Evolutionary conservation across 2,797 vertebrate species (phyloP), one percentile per base, ranked within the genome.

Genomic region (Nothura maculosa): DNA sequence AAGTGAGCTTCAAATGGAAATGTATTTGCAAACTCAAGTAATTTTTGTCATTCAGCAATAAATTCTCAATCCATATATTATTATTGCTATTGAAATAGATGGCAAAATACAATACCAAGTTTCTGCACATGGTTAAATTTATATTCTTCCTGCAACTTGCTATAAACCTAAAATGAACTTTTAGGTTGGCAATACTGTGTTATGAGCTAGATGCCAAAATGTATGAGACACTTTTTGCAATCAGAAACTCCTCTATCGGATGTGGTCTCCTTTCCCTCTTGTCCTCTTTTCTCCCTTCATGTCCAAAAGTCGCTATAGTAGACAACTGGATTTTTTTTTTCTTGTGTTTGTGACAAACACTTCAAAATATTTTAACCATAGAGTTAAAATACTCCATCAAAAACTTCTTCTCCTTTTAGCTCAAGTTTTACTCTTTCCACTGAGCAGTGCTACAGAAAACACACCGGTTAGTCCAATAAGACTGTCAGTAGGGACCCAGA

Each of bases 141-240:
- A 93, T 93, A 94, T 94, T 96, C 78, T 96, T 95, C 85, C 86
- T 96, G 94, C 92, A 96, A 94, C 81, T 95, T 87, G 85, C 62
- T 89, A 76, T 93, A 96, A 96, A 96, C 94, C 89, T 95, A 85
- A 92, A 68, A 87, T 97, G 94, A 96, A 96, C 94, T 95, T 0
- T 0, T 64, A 97, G 93, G 74, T 87, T 95, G 95, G 95, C 94
- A 97, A 72, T 42, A 89, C 8, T 21, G 47, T 36, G 30, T 70
- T 74, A 76, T 84, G 40, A 92, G 30, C 70, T 82, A 64, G 55
- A 50, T 85, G 87, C 89, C 92, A 92, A 88, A 92, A 62, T 79
- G 14, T 89, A 85, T 67, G 72, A 92, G 52, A 70, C 45, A 86
- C 66, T 95, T 94, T 96, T 96, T 90, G 92, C 93, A 91, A 86